Evolutionary conservation across 2,113 vertebrate genomes (phyloP).

Genomic region (Gobio gobio): DNA sequence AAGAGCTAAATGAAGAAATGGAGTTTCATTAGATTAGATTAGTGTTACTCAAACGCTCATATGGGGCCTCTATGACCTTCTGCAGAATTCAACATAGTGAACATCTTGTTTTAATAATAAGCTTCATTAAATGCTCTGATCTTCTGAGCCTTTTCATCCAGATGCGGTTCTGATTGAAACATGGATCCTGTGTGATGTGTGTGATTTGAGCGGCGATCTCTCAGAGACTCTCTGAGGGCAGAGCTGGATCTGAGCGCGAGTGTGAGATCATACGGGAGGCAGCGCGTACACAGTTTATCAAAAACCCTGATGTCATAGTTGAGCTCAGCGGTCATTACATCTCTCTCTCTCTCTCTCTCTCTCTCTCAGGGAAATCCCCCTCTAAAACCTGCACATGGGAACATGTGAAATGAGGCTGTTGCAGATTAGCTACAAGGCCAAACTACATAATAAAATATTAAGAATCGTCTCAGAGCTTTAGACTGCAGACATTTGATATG

Average conservation of each 20-base stretch:
- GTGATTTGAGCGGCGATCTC: background rate
- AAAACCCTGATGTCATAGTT: constrained; percentile 54
- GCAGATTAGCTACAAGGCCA: constrained; percentile 43
- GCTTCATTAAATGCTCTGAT: constrained; percentile 7
- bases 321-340: constrained; percentile 36
- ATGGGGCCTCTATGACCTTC: background rate
- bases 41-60: background rate
- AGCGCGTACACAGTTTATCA: constrained; percentile 55
- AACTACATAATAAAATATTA: constrained; percentile 12
- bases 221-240: constrained; percentile 12
- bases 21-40: background rate
- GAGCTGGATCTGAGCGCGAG: constrained; percentile 23
- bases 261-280: constrained; percentile 53
- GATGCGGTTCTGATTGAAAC: background rate
- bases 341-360: background rate
- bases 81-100: background rate
- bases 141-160: background rate
- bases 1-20: background rate
- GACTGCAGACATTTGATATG: background rate
- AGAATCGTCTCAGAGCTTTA: background rate
- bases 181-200: background rate
- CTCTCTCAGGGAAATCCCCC: constrained; percentile 48
- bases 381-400: constrained; percentile 51
- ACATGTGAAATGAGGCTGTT: constrained; percentile 39
- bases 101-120: constrained; percentile 47